A percentile compares a stretch with the other conserved stretches of the same genome.
These are phyloP conservation scores for Gryon sp. DNA, from an alignment of 1,140 invertebrate genomes.

Conservation along the genomic window DNA sequence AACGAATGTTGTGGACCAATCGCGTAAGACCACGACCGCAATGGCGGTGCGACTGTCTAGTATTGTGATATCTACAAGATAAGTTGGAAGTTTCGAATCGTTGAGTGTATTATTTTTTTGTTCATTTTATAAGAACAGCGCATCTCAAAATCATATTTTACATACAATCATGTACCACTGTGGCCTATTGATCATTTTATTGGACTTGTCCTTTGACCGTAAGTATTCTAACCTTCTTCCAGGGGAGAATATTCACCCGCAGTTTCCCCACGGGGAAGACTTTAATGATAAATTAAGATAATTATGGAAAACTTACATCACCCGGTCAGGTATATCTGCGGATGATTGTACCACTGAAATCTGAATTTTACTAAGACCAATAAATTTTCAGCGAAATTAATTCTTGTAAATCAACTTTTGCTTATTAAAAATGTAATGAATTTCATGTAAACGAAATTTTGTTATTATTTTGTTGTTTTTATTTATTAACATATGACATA, in stretches of 20 bases:
- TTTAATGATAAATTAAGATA: conserved; percentile 5
- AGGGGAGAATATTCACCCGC: too few species aligned
- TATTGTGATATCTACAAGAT: conserved; percentile 72
- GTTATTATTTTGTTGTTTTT: conserved; percentile 7
- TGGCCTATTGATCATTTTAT: conserved; percentile 70
- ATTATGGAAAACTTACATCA: not conserved
- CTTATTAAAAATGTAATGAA: too few species aligned
- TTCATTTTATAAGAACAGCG: conserved; percentile 44
- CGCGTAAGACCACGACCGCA: conserved; percentile 75
- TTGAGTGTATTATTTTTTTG: conserved; percentile 63
- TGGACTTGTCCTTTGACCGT: conserved; percentile 75
- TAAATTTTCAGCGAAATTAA: too few species aligned
- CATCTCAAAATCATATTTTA: conserved; percentile 56
- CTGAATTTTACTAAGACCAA: too few species aligned
- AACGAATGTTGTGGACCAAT: conserved; percentile 72
- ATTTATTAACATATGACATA: conserved; percentile 11
- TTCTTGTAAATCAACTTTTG: too few species aligned
- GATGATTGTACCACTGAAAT: too few species aligned
- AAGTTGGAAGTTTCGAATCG: conserved; percentile 63
- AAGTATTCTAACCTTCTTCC: conserved; percentile 72
- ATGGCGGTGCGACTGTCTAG: conserved; percentile 74
- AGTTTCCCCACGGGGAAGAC: conserved; percentile 11
- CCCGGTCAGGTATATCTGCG: too few species aligned
- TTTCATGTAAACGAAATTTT: too few species aligned
- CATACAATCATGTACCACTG: conserved; percentile 73